Base-by-base conservation (phyloP, 2,888 invertebrate species). In the Nomada ferruginata region DNA sequence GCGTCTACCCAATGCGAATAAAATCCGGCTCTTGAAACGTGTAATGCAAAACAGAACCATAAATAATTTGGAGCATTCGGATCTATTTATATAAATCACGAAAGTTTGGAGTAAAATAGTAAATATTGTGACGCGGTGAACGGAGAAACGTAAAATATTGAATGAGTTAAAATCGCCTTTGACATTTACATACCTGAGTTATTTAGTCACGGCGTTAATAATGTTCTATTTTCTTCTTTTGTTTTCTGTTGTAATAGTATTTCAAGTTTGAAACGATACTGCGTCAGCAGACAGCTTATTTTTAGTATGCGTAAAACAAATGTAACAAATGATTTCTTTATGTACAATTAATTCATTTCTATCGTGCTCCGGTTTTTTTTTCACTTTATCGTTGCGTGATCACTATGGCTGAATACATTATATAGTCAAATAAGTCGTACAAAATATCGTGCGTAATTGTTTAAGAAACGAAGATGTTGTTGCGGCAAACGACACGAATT, bases 401-500 rank as follows among this genome's bases (percentile, higher is more conserved):
- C 23, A 9, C 13, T 57, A 23, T 23, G 3, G 10, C 4, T 23
- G 20, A 57, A 57, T 23, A 2, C 13, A 15, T 7, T 18, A 42
- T 15, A 47, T 36, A 53, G 64, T 64, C 42, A 7, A 66, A 53
- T 26, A 20, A 65, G n/a, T 79, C 10, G n/a, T 15, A 44, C 7
- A 2, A 29, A 29, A 15, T 4, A 69, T 36, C 26, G 18, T n/a
- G 50, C 42, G 11, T n/a, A 4, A 42, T 11, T 60, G 47, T 64
- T 23, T 15, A 60, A 29, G 61, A 66, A 79, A 36, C 29, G 15
- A 44, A 59, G 47, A 60, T 26, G 23, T 55, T 26, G 36, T 29
- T 42, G 65, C 52, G 52, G 23, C 42, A 52, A 71, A 50, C 26
- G 42, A 52, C 59, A 55, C 65, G 36, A 23, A 70, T 76, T 61